Percentiles rank a stretch among this genome's conserved stretches.
Evolutionary conservation across 2,888 invertebrate species (phyloP).

Genomic region (Megastigmus dorsalis): DNA sequence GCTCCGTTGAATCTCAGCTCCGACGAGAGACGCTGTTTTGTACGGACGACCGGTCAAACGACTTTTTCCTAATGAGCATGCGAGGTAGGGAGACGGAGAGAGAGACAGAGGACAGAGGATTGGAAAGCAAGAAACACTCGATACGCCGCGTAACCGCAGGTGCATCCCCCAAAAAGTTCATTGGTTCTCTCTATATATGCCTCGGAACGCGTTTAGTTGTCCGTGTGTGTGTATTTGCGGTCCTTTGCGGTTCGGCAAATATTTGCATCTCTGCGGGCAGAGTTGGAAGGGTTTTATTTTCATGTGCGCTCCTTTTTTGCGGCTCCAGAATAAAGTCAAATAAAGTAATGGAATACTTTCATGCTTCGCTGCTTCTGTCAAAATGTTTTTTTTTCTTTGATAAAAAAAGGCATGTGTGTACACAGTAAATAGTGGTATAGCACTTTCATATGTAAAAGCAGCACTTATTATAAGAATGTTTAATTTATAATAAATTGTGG

Average conservation of each 20-base stretch:
- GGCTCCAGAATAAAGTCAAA: conserved; percentile 1
- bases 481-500: too few relatives aligned
- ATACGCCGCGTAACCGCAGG: conserved; percentile 28
- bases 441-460: too few relatives aligned
- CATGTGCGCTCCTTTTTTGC: not conserved
- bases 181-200: not conserved
- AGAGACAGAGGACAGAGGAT: not conserved
- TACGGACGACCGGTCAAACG: conserved; percentile 19
- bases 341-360: conserved; percentile 12
- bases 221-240: not conserved
- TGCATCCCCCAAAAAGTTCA: conserved; percentile 26
- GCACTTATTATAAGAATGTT: too few relatives aligned
- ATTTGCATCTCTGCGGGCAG: conserved; percentile 1
- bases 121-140: not conserved
- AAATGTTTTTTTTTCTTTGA: too few relatives aligned
- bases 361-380: too few relatives aligned
- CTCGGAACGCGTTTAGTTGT: not conserved
- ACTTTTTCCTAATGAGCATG: conserved; percentile 16
- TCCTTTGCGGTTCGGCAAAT: conserved; percentile 16
- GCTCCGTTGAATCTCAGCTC: too few relatives aligned
- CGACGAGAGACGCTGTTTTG: not conserved
- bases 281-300: not conserved
- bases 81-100: not conserved
- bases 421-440: too few relatives aligned
- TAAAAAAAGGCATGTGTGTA: too few relatives aligned